Percentiles rank a stretch among this genome's conserved stretches.
These are phyloP conservation scores for Drosophila asahinai DNA, from an alignment of 1,140 invertebrate genomes.

Conservation along the genomic window DNA sequence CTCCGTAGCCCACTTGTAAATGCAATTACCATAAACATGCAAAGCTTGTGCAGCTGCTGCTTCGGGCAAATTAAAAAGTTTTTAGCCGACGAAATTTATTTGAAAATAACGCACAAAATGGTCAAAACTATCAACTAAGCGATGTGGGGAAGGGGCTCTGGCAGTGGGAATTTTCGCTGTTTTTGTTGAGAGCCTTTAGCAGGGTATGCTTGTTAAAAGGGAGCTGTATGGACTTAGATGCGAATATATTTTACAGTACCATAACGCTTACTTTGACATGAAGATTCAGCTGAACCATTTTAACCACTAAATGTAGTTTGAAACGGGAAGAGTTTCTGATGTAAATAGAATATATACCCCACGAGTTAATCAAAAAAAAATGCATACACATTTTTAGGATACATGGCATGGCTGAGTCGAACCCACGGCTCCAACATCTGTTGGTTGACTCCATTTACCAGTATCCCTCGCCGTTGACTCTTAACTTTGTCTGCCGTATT, in stretches of 20 bases:
- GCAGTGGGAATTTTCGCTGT: not conserved
- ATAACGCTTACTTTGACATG: no score
- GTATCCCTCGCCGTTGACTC: constrained; percentile 46
- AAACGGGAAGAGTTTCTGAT: not conserved
- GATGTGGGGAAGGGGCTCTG: constrained; percentile 9
- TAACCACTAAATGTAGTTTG: no score
- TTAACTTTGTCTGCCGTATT: constrained; percentile 65
- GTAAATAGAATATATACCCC: not conserved
- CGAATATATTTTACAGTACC: no score
- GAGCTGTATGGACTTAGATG: not conserved
- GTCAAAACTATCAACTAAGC: constrained; percentile 54
- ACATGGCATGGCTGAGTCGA: constrained; percentile 7
- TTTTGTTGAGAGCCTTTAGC: not conserved
- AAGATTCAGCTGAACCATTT: no score
- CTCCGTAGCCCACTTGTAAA: constrained; percentile 28
- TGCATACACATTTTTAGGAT: not conserved
- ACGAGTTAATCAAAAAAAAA: no score
- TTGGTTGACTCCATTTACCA: constrained; percentile 60
- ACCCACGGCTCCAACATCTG: not conserved
- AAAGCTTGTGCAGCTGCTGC: constrained; percentile 61
- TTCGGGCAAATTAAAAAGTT: constrained; percentile 69
- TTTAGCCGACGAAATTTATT: constrained; percentile 46
- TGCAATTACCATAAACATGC: constrained; percentile 77
- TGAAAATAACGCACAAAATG: constrained; percentile 59
- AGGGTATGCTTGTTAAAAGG: not conserved